These are phyloP conservation scores for Malthinus seriepunctatus DNA, from an alignment of 2,888 invertebrate genomes.

Conservation along the genomic window DNA sequence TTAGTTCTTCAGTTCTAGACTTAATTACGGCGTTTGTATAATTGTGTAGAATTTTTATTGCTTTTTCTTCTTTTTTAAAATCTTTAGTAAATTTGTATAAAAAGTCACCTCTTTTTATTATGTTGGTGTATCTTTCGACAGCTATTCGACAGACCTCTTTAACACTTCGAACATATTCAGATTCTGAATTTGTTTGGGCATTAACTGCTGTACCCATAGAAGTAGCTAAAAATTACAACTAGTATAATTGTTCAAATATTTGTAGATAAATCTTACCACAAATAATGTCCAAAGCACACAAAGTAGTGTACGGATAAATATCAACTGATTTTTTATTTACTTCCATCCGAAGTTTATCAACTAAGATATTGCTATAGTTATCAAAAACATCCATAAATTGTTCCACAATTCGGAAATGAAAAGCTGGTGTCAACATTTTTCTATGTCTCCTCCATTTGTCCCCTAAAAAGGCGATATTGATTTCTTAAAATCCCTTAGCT, in stretches of 20 bases:
- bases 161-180: slow-evolving; percentile 73
- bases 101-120: slow-evolving; percentile 52
- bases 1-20: slow-evolving; percentile 54
- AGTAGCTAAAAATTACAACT: not conserved
- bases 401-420: slow-evolving; percentile 75
- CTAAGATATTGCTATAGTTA: slow-evolving; percentile 61
- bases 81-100: slow-evolving; percentile 61
- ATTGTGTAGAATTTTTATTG: slow-evolving; percentile 55
- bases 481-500: too few species aligned
- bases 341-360: slow-evolving; percentile 55
- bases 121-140: slow-evolving; percentile 41
- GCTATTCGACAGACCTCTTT: slow-evolving; percentile 54
- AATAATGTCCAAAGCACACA: slow-evolving; percentile 63
- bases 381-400: slow-evolving; percentile 71
- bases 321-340: slow-evolving; percentile 56
- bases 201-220: slow-evolving; percentile 74
- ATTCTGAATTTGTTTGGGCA: slow-evolving; percentile 70
- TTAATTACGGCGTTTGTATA: slow-evolving; percentile 61
- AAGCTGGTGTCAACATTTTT: slow-evolving; percentile 73
- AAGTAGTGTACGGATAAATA: slow-evolving; percentile 63
- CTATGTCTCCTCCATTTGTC: slow-evolving; percentile 66
- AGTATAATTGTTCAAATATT: not conserved
- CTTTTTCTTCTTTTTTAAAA: slow-evolving; percentile 61
- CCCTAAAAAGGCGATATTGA: slow-evolving; percentile 49
- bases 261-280: slow-evolving; percentile 55